Evolutionary conservation across 2,888 invertebrate species (phyloP), one percentile per base, ranked within the genome.

Genomic region (Orthosia gracilis): DNA sequence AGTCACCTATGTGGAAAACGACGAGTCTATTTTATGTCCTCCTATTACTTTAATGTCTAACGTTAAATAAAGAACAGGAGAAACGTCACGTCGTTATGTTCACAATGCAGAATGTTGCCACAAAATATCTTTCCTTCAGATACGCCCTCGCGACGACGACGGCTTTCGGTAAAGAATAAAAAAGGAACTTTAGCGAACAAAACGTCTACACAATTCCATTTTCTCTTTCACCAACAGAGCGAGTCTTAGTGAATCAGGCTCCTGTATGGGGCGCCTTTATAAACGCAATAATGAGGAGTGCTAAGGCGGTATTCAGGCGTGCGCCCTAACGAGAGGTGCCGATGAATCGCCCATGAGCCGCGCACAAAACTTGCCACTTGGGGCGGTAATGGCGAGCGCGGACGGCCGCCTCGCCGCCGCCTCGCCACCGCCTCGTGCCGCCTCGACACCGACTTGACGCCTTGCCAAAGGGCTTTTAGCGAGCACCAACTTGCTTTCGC

Each of bases 241-340:
- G 91, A 90, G 93, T 93, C 94, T 95, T 95, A 94, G 95, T 95
- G 94, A 95, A 95, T 95, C 95, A 93, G 90, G 91, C 89, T 91
- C 91, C 92, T 96, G 92, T 95, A 96, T 95, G 91, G 94, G 94
- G 88, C 90, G 95, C 95, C 92, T 96, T 96, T 96, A 96, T 96
- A 96, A 96, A 96, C 95, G 96, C 95, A 96, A 96, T 96, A 96
- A 96, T 95, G 95, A 96, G 96, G 90, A 96, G 94, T 94, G 93
- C 93, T 93, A 94, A 95, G 93, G 94, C 94, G 94, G 94, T 93
- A 96, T 96, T 96, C 94, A 96, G 87, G 91, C 94, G 92, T 91
- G 90, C 92, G 88, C 91, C 89, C 91, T 95, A 95, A 96, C 94
- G 94, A 96, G 96, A 93, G 93, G 90, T 92, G 94, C 89, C 94